Evolutionary conservation across 2,797 vertebrate species (phyloP).

Genomic region (Rousettus madagascariensis): DNA sequence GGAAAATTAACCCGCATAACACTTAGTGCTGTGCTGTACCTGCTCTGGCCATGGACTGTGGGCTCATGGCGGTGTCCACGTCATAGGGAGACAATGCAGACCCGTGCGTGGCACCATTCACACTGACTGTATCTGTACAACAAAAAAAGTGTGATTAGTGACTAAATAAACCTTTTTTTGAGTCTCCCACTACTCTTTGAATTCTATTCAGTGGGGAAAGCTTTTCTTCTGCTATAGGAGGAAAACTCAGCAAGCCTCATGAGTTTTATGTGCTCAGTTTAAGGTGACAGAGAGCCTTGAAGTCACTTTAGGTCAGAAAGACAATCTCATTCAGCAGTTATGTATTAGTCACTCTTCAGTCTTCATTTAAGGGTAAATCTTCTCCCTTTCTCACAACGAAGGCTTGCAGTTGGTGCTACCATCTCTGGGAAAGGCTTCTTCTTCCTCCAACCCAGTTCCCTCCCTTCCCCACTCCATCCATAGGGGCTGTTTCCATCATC

Average conservation of each 20-base stretch:
- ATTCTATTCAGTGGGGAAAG: background rate
- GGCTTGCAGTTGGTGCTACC: background rate
- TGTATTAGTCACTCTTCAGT: background rate
- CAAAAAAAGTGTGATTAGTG: background rate
- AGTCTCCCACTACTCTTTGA: background rate
- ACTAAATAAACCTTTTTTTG: background rate
- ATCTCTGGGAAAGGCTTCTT: background rate
- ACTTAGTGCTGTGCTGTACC: fast-evolving
- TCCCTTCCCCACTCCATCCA: background rate
- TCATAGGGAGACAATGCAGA: fast-evolving
- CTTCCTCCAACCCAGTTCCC: background rate
- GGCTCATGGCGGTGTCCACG: fast-evolving
- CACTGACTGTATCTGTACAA: background rate
- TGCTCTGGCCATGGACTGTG: background rate
- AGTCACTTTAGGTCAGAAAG: background rate
- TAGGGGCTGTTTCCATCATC: background rate
- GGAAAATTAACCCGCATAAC: background rate
- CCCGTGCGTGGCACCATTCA: fast-evolving
- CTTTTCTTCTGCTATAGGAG: background rate
- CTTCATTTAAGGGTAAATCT: background rate
- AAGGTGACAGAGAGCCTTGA: background rate
- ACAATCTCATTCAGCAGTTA: background rate
- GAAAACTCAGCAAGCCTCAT: background rate
- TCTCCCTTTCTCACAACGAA: background rate
- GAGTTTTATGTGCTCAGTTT: background rate